phyloP scores from a whole-genome alignment of 2,797 vertebrate genomes.

The Limosa lapponica region DNA sequence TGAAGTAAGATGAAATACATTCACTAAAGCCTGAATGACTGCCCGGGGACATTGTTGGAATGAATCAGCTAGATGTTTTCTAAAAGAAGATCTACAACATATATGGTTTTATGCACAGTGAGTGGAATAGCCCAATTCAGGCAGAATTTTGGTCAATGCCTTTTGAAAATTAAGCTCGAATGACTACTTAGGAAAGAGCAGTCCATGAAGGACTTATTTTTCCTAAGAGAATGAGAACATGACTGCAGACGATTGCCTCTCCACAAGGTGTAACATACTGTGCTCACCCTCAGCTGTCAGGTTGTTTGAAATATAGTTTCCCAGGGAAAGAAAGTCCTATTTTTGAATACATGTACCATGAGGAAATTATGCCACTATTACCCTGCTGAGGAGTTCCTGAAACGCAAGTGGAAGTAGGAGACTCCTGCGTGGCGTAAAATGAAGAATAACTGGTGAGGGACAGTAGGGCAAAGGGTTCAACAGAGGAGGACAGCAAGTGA shows the following conservation, averaged over 20 bases:
- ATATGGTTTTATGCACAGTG: background rate
- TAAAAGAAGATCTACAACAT: background rate
- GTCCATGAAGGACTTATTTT: background rate
- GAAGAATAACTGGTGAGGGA: background rate
- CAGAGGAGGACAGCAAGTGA: background rate
- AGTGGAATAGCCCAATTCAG: background rate
- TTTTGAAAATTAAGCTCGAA: background rate
- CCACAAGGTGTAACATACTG: background rate
- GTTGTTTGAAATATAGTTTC: background rate
- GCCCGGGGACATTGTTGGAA: background rate
- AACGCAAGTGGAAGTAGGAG: background rate
- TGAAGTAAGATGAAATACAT: background rate
- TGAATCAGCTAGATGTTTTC: background rate
- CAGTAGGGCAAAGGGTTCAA: background rate
- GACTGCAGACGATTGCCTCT: background rate
- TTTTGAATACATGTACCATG: background rate
- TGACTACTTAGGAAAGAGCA: background rate
- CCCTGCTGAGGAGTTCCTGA: background rate
- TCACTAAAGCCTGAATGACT: background rate
- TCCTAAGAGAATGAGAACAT: background rate
- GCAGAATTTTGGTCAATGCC: background rate
- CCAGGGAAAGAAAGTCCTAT: background rate
- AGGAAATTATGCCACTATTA: background rate
- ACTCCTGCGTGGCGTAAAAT: background rate
- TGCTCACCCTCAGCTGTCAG: background rate